These are phyloP conservation scores for Sinopyrophorus schimmeli DNA, from an alignment of 2,888 invertebrate genomes.

Conservation along the genomic window DNA sequence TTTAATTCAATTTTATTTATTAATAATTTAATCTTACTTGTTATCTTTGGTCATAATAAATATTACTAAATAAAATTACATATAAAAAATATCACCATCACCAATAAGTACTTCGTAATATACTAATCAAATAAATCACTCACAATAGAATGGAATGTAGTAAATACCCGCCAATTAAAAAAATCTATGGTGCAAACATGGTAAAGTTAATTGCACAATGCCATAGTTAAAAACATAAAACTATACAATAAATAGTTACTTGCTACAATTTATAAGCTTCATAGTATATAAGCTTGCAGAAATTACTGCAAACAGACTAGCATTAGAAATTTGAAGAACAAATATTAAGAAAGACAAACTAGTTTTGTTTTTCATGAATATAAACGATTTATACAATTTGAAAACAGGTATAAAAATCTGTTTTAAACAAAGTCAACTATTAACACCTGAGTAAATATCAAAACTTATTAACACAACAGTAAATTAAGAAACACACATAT, in stretches of 20 bases:
- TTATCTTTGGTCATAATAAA: conserved; percentile 25
- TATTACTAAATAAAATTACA: conserved; percentile 11
- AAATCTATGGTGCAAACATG: conserved; percentile 2
- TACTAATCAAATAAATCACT: conserved; percentile 2
- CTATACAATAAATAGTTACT: not conserved
- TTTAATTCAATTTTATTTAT: too few relatives aligned
- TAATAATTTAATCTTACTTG: too few relatives aligned
- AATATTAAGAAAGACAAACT: not conserved
- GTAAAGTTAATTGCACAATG: not conserved
- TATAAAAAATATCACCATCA: conserved; percentile 27
- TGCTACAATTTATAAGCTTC: not conserved
- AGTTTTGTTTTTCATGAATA: not conserved
- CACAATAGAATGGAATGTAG: conserved; percentile 6
- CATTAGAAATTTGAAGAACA: not conserved
- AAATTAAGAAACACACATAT: conserved; percentile 1
- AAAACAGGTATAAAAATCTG: not conserved
- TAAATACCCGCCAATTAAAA: conserved; percentile 2
- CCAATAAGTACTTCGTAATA: conserved; percentile 20
- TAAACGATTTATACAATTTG: conserved; percentile 2
- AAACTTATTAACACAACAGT: conserved; percentile 7
- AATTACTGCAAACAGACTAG: not conserved
- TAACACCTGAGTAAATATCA: conserved; percentile 4
- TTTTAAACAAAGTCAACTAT: not conserved
- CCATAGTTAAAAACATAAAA: not conserved
- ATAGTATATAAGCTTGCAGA: not conserved